Evolutionary conservation across 2,113 vertebrate genomes (phyloP).

Genomic region (Prionailurus bengalensis): DNA sequence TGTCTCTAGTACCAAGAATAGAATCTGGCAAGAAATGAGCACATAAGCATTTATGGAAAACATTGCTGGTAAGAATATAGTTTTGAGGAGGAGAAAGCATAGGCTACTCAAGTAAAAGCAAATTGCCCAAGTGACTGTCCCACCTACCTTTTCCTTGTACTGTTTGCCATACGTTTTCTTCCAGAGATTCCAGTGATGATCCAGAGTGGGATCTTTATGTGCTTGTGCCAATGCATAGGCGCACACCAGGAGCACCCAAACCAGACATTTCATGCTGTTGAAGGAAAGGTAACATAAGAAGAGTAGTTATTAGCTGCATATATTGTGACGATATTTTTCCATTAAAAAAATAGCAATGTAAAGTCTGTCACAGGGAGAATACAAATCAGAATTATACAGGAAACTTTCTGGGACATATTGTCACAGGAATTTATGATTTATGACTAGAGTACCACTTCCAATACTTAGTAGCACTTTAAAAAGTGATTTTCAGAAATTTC

Average conservation of each 20-base stretch:
- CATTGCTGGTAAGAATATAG: background rate
- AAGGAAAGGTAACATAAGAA: background rate
- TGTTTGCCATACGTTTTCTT: constrained; percentile 79
- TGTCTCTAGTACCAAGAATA: background rate
- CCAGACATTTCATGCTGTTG: constrained; percentile 56
- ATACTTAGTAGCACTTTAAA: background rate
- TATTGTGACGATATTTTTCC: background rate
- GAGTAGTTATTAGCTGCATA: background rate
- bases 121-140: accelerated
- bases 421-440: background rate
- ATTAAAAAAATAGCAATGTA: background rate
- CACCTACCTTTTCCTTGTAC: constrained; percentile 75
- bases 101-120: background rate
- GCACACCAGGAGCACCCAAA: constrained; percentile 37
- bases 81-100: background rate
- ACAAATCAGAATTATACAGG: background rate
- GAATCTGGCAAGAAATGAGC: background rate
- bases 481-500: constrained; percentile 14
- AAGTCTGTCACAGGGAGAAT: background rate
- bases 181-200: constrained; percentile 84
- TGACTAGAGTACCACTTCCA: background rate
- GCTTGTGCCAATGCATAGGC: background rate
- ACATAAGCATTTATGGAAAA: background rate
- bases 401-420: background rate
- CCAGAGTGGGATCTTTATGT: constrained; percentile 63